Evolutionary conservation across 1,140 invertebrate genomes (phyloP), one percentile per base, ranked within the genome.

Genomic region (Hyphantria cunea): DNA sequence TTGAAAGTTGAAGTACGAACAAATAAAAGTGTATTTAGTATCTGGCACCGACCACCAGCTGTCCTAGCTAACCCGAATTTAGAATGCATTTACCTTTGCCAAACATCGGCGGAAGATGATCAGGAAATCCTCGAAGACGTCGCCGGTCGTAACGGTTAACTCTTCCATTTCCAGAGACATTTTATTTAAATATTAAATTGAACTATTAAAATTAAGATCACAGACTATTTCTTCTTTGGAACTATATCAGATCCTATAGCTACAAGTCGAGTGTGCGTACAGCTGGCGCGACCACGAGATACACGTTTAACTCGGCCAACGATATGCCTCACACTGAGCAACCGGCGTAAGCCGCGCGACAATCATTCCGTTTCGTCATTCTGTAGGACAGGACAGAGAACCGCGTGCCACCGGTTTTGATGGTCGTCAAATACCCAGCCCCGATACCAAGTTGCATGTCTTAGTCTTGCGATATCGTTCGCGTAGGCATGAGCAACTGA

Each of bases 41-140:
- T 59, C 70, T 69, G 70, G 55, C 67, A 44, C 8, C 56, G 61
- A 15, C 51, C 17, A 34, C 55, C 13, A 48, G 58, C 58, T 62
- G 55, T 64, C 68, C 55, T 66, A 64, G 61, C 71, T 74, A 79
- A 77, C 66, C 68, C 76, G 66, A 81, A 86, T 82, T 80, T 84
- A 89, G 81, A 88, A 72, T 80, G 70, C 78, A 80, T 75, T 87
- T 92, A 93, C 93, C 92, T 92, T 92, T 84, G 86, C 87, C 86
- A 92, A 91, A 80, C 92, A 90, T 69, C 92, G 89, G 51, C 91
- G 92, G 69, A 92, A 92, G 70, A 94, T 81, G 72, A 92, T 83
- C 60, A 92, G 84, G 79, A 93, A 93, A 82, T 94, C 93, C 77
- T 94, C 93, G 82, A 94, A 91, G 76, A 93, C 91, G 78, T 94